Percentiles rank a stretch among this genome's conserved stretches.
These are phyloP conservation scores for Acleris sparsana DNA, from an alignment of 2,888 invertebrate genomes.

Conservation along the genomic window DNA sequence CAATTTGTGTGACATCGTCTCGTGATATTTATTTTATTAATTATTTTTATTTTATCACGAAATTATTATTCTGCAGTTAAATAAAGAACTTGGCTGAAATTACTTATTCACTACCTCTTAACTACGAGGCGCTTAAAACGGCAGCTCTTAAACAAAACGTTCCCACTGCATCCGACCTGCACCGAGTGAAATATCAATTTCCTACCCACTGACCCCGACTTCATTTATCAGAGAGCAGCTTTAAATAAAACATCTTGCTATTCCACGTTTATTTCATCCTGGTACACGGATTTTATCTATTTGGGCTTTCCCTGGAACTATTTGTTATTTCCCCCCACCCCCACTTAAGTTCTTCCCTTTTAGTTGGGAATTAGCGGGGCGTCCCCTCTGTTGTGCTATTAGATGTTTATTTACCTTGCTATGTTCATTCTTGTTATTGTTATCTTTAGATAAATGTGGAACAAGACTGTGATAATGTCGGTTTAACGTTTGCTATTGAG, in stretches of 20 bases:
- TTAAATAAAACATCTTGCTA: slow-evolving; percentile 54
- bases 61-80: too few relatives aligned
- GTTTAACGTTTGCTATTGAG: not conserved
- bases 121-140: slow-evolving; percentile 11
- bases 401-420: slow-evolving; percentile 44
- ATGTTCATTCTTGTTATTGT: slow-evolving; percentile 43
- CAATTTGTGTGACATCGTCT: too few relatives aligned
- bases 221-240: slow-evolving; percentile 59
- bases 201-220: slow-evolving; percentile 61
- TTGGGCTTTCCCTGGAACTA: slow-evolving; percentile 57
- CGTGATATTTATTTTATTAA: too few relatives aligned
- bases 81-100: too few relatives aligned
- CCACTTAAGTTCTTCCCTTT: slow-evolving; percentile 48
- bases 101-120: slow-evolving; percentile 1
- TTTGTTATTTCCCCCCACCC: slow-evolving; percentile 58
- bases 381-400: slow-evolving; percentile 46
- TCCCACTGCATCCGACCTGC: slow-evolving; percentile 46
- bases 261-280: slow-evolving; percentile 40
- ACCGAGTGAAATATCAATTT: slow-evolving; percentile 75
- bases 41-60: too few relatives aligned
- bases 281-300: slow-evolving; percentile 56
- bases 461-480: slow-evolving; percentile 6
- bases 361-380: slow-evolving; percentile 54
- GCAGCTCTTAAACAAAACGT: slow-evolving; percentile 31
- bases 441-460: slow-evolving; percentile 41